Conservation (phyloP, 2,797 vertebrate genomes). For the Sebastes iracundus region DNA sequence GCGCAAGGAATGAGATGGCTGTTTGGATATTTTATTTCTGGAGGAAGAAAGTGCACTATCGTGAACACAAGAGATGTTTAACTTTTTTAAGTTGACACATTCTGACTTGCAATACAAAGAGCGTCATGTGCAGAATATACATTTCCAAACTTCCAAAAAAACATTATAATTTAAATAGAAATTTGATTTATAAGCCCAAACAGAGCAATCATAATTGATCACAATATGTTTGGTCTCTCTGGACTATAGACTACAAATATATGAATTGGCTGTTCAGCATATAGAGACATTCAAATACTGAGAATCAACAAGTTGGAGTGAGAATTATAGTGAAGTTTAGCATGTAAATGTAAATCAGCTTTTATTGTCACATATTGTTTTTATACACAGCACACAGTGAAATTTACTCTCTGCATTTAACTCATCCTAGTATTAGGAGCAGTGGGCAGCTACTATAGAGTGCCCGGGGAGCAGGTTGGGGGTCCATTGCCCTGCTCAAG, state of each 20-base stretch:
- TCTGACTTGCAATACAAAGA: neutral
- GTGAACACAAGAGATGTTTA: neutral
- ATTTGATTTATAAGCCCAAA: neutral
- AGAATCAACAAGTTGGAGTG: neutral
- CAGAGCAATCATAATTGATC: neutral
- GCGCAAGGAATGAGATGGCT: constrained; percentile 40
- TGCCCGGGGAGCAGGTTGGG: neutral
- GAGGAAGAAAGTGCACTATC: neutral
- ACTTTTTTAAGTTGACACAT: neutral
- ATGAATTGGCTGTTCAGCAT: neutral
- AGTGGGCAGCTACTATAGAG: too few species aligned
- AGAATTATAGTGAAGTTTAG: neutral
- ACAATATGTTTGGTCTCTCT: neutral
- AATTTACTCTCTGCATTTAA: neutral
- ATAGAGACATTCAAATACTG: neutral
- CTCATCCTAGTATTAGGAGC: too few species aligned
- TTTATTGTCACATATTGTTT: neutral
- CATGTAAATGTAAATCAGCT: neutral
- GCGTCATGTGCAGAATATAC: neutral
- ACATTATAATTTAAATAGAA: neutral
- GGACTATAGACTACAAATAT: neutral
- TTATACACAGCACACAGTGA: neutral
- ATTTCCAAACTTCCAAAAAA: neutral
- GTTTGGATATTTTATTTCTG: constrained; percentile 11
- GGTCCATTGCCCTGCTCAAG: neutral